Percentiles rank a stretch among this genome's conserved stretches.
Conservation (phyloP, 2,888 invertebrate species). For the Xestoiulus laeticollis region DNA sequence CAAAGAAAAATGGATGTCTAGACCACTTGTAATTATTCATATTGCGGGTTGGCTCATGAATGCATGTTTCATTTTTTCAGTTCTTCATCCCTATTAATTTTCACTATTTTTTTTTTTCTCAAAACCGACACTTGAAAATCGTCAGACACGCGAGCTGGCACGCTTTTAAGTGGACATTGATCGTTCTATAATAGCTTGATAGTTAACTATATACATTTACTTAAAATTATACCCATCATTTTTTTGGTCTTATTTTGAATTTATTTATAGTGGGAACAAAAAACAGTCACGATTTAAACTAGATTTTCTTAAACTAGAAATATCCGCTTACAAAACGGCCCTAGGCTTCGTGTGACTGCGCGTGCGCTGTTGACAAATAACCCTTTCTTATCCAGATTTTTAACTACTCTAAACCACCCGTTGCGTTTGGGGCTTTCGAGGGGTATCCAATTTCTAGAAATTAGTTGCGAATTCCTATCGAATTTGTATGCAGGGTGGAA, state of each 20-base stretch:
- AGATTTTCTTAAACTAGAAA: too few relatives aligned
- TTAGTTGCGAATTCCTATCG: background rate
- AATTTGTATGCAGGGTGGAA: background rate
- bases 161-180: background rate
- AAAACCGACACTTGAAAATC: background rate
- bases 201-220: background rate
- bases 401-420: constrained; percentile 15
- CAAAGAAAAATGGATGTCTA: background rate
- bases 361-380: background rate
- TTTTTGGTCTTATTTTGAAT: background rate
- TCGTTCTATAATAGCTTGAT: background rate
- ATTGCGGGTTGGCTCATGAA: background rate
- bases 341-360: background rate
- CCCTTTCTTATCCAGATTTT: background rate
- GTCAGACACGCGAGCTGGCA: background rate
- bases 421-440: background rate
- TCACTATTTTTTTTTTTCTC: background rate
- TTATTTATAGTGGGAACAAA: too few relatives aligned
- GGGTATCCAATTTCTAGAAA: background rate
- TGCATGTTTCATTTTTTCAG: background rate
- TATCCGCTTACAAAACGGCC: too few relatives aligned
- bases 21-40: background rate
- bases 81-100: background rate
- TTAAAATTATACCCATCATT: background rate
- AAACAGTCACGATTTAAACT: too few relatives aligned